These are phyloP conservation scores for Lagodon rhomboides DNA, from an alignment of 2,797 vertebrate genomes.

Conservation along the genomic window DNA sequence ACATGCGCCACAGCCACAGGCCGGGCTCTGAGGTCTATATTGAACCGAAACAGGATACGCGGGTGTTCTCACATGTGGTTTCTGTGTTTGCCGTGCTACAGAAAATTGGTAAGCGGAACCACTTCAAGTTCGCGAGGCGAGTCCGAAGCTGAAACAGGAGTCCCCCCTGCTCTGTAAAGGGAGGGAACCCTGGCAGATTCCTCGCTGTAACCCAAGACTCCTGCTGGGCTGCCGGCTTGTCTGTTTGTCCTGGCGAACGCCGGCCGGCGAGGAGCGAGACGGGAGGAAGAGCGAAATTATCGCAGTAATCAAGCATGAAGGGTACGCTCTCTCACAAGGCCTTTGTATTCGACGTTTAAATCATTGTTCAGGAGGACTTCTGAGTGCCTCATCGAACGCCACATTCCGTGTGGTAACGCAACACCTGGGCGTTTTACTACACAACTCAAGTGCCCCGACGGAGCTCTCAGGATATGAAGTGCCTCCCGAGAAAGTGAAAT, in stretches of 20 bases:
- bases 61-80: constrained; percentile 59
- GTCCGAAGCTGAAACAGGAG: constrained; percentile 59
- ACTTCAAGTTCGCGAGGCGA: constrained; percentile 52
- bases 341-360: constrained; percentile 1
- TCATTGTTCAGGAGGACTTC: not conserved
- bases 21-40: constrained; percentile 13
- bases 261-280: constrained; percentile 2
- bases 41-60: constrained; percentile 42
- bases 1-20: not conserved
- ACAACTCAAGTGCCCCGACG: not conserved
- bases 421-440: not conserved
- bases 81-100: constrained; percentile 49
- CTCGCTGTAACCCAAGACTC: constrained; percentile 66
- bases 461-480: not conserved
- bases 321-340: not conserved
- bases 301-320: constrained; percentile 30
- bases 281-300: constrained; percentile 36
- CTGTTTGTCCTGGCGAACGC: constrained; percentile 59
- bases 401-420: constrained; percentile 5
- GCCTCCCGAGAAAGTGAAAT: not conserved
- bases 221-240: constrained; percentile 63
- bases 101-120: constrained; percentile 59
- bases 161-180: constrained; percentile 25
- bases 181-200: constrained; percentile 33
- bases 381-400: not conserved